Evolutionary conservation across 2,888 invertebrate genomes (phyloP), one percentile per base, ranked within the genome.

Genomic region (Cephus spinipes): DNA sequence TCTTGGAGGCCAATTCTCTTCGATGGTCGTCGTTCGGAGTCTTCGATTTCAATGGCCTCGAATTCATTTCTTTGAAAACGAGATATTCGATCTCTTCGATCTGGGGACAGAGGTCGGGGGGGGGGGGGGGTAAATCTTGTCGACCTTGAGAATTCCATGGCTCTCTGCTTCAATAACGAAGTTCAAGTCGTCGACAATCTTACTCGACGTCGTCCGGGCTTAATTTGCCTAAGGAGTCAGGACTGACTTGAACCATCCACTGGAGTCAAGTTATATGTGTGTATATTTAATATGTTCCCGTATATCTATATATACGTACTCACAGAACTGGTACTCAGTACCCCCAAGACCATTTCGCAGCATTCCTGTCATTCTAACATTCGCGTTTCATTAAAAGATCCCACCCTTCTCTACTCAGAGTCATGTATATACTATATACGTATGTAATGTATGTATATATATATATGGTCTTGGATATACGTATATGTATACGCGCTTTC

Each of bases 341-440:
- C 85, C 87, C 87, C 81, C 83, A 81, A 84, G 85, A 86, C 87
- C 88, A 87, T 89, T 89, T 87, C 86, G 86, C 86, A 85, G 88
- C 88, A 89, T 90, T 88, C 89, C 86, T 88, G 85, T 85, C 89
- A 86, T 88, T 89, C 89, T 87, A 87, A 88, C 87, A 85, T 87
- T 85, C 88, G 86, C 87, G 85, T 90, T 90, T 89, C 89, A 90
- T 90, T 90, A 90, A 89, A 89, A 86, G 85, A 86, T 81, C 86
- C 81, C 80, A 79, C 81, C 80, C 82, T 82, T 71, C 82, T 80
- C 76, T 31, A 23, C 32, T 3, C 11, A 9, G 55, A 55, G 23
- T 55, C 23, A 9, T 55, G 23, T 55, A 23, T 55, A 55, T 55
- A 55, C 55, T 55, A 55, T 9, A 23, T 23, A 55, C 2, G 55